Percentiles rank a stretch among this genome's conserved stretches.
phyloP scores from a whole-genome alignment of 1,140 invertebrate genomes.

The Drosophila ironensis region DNA sequence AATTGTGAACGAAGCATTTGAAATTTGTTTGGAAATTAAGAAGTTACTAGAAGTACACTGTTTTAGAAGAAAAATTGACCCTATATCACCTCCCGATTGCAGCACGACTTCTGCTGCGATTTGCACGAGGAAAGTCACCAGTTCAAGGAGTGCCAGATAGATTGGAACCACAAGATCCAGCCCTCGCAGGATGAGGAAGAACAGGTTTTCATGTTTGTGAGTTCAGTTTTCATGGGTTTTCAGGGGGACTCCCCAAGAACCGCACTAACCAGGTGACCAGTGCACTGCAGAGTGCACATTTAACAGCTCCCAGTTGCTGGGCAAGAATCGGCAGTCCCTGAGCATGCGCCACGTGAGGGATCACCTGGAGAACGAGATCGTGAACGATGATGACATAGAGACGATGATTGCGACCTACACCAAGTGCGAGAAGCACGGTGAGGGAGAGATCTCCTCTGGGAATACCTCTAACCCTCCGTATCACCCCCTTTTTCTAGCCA shows the following conservation, averaged over 20 bases:
- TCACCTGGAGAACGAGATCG: slow-evolving; percentile 46
- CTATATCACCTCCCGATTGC: not conserved
- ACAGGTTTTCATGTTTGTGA: slow-evolving; percentile 59
- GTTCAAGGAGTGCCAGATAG: slow-evolving; percentile 42
- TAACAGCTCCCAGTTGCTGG: slow-evolving; percentile 51
- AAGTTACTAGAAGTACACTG: not conserved
- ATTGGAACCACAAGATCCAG: slow-evolving; percentile 49
- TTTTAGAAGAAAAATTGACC: not conserved
- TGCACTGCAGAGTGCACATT: slow-evolving; percentile 58
- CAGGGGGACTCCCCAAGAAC: not conserved
- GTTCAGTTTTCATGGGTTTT: not conserved
- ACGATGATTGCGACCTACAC: slow-evolving; percentile 52
- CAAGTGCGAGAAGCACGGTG: slow-evolving; percentile 61
- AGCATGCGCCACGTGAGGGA: slow-evolving; percentile 19
- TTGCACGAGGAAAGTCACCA: slow-evolving; percentile 50
- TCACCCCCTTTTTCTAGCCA: slow-evolving; percentile 3
- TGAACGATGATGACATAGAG: slow-evolving; percentile 28
- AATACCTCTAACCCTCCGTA: too few relatives aligned
- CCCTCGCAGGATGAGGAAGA: slow-evolving; percentile 46
- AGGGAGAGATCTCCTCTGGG: not conserved
- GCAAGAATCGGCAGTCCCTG: slow-evolving; percentile 43
- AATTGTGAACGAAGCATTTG: too few relatives aligned
- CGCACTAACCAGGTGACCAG: not conserved
- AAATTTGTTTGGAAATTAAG: not conserved
- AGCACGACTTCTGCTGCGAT: slow-evolving; percentile 71